Conservation (phyloP, 2,888 invertebrate species). For the Thecocarcelia acutangulata region DNA sequence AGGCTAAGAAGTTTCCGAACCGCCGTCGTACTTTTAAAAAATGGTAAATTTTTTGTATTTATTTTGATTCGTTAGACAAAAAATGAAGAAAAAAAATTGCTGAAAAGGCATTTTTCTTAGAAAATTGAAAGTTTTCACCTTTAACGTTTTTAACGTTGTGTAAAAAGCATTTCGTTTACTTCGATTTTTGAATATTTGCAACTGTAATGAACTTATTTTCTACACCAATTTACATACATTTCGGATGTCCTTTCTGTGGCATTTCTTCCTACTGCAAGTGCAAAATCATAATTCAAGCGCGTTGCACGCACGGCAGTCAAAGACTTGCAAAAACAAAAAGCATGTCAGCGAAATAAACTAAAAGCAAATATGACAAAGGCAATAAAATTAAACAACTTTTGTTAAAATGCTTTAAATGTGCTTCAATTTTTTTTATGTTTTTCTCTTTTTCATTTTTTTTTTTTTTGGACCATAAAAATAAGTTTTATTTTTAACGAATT, state of each 20-base stretch:
- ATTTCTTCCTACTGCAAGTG: neutral
- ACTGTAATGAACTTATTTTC: neutral
- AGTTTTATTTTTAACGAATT: constrained; percentile 31
- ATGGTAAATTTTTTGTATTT: too few species aligned
- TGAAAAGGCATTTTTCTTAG: too few species aligned
- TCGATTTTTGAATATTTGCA: neutral
- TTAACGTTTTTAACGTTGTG: too few species aligned
- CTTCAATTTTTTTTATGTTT: too few species aligned
- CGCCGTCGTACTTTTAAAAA: too few species aligned
- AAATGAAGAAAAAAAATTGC: too few species aligned
- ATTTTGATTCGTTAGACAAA: too few species aligned
- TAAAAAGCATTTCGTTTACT: too few species aligned
- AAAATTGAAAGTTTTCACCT: too few species aligned
- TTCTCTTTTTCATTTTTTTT: constrained; percentile 21
- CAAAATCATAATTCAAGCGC: constrained; percentile 26
- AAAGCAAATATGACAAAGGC: constrained; percentile 42
- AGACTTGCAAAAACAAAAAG: constrained; percentile 45
- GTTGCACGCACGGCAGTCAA: constrained; percentile 55
- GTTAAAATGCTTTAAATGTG: constrained; percentile 55
- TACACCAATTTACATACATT: constrained; percentile 21
- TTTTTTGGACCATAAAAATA: constrained; percentile 10
- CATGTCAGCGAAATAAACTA: constrained; percentile 20
- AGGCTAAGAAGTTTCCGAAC: too few species aligned
- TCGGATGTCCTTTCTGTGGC: neutral
- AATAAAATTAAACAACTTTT: constrained; percentile 62